Evolutionary conservation across 2,113 vertebrate species (phyloP).

Genomic region (Lanius collurio): DNA sequence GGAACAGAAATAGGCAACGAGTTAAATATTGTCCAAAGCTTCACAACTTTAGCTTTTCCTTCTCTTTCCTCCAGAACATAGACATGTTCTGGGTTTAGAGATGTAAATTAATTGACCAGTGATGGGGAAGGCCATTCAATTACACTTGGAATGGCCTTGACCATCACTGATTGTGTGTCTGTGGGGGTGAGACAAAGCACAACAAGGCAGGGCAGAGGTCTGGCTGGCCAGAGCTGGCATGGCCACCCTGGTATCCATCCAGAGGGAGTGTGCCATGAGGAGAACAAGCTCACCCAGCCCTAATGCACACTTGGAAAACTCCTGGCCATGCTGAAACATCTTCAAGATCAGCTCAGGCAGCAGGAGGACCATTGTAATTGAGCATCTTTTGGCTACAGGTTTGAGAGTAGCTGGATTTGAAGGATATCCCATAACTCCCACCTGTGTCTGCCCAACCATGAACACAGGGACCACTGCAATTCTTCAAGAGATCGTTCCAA

Average conservation of each 20-base stretch:
- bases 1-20: not conserved
- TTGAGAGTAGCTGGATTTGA: not conserved
- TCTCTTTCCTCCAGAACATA: not conserved
- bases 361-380: not conserved
- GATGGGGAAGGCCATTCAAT: not conserved
- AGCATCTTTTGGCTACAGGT: not conserved
- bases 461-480: not conserved
- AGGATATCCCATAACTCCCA: rapidly evolving
- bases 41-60: not conserved
- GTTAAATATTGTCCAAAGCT: rapidly evolving
- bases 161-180: not conserved
- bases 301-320: not conserved
- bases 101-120: not conserved
- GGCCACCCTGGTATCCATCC: not conserved
- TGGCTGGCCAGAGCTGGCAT: not conserved
- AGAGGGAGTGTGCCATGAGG: not conserved
- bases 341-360: not conserved
- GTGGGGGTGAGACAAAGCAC: not conserved
- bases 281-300: not conserved
- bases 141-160: not conserved
- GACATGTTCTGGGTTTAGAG: not conserved
- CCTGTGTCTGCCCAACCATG: rapidly evolving
- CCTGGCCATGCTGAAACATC: not conserved
- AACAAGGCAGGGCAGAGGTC: not conserved
- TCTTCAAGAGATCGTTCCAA: not conserved